These are phyloP conservation scores for Morbakka virulenta DNA, from an alignment of 30 jellyfish, hydroid and myxozoan species.

Conservation along the genomic window DNA sequence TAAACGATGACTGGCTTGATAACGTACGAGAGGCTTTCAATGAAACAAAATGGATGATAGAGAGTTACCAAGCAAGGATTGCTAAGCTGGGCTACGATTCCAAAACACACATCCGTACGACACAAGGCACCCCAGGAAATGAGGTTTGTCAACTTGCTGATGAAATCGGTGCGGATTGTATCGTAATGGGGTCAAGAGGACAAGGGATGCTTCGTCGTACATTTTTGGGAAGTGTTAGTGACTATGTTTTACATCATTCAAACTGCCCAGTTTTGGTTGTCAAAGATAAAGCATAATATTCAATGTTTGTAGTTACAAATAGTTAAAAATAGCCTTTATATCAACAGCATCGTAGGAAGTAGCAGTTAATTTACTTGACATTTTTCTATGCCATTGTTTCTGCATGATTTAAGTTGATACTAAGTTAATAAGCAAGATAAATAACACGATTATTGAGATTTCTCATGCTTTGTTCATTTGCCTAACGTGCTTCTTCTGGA, in stretches of 20 bases:
- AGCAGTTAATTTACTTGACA: no score
- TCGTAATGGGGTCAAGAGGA: constrained; percentile 91
- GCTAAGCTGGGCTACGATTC: constrained; percentile 56
- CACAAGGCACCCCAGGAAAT: constrained; percentile 77
- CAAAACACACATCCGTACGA: constrained; percentile 49
- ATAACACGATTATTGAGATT: no score
- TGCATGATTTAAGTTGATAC: no score
- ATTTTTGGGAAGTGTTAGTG: constrained; percentile 86
- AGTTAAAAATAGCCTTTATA: no score
- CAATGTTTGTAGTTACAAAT: no score
- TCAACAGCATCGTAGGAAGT: no score
- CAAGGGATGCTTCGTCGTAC: constrained; percentile 78
- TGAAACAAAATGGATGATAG: constrained; percentile 48
- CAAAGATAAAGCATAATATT: constrained; percentile 25
- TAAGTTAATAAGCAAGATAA: no score
- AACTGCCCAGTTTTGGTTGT: constrained; percentile 62
- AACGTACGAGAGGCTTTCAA: constrained; percentile 50
- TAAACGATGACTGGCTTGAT: constrained; percentile 57
- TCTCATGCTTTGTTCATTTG: no score
- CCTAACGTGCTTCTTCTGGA: no score
- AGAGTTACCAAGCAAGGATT: constrained; percentile 53
- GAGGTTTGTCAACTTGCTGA: constrained; percentile 63
- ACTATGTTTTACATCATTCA: constrained; percentile 83
- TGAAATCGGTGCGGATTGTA: constrained; percentile 55
- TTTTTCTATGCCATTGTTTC: no score